Evolutionary conservation across 2,888 invertebrate genomes (phyloP).

Genomic region (Liposcelis brunnea): DNA sequence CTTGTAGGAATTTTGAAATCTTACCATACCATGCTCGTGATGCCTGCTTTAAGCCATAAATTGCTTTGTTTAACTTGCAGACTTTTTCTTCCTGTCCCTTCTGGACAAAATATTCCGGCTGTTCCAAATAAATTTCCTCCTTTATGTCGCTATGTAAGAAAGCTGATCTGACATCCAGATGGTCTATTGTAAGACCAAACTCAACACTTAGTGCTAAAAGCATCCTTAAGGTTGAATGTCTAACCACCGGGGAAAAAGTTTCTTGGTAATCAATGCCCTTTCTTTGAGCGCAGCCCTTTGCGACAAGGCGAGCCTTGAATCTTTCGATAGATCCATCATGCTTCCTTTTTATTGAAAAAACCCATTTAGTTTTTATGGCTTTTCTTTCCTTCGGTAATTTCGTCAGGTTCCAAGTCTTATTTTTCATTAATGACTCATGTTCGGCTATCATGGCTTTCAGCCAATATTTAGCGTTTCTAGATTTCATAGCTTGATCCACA

Average conservation of each 20-base stretch:
- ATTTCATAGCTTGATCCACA: too few species aligned
- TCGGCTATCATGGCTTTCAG: background rate
- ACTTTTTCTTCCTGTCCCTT: conserved; percentile 10
- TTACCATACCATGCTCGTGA: conserved; percentile 7
- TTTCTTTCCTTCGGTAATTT: background rate
- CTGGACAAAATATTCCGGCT: conserved; percentile 8
- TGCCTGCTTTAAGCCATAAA: conserved; percentile 11
- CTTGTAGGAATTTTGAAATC: background rate
- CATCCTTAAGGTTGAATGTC: conserved; percentile 1
- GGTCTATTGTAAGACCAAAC: background rate
- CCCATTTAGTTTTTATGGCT: background rate
- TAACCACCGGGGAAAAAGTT: conserved; percentile 9
- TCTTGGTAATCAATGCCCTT: conserved; percentile 6
- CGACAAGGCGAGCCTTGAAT: background rate
- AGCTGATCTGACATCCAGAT: conserved; percentile 12
- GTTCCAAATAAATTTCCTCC: conserved; percentile 9
- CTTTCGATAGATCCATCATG: too few species aligned
- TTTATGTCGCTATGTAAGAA: conserved; percentile 12
- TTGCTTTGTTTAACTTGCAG: conserved; percentile 8
- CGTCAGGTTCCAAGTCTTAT: background rate
- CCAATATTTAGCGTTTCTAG: too few species aligned
- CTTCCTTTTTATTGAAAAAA: background rate
- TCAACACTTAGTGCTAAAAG: background rate
- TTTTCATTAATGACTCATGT: background rate
- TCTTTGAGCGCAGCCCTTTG: conserved; percentile 3